Percentiles rank a stretch among this genome's conserved stretches.
phyloP scores from a whole-genome alignment of 2,888 invertebrate species.

The Homarus gammarus region DNA sequence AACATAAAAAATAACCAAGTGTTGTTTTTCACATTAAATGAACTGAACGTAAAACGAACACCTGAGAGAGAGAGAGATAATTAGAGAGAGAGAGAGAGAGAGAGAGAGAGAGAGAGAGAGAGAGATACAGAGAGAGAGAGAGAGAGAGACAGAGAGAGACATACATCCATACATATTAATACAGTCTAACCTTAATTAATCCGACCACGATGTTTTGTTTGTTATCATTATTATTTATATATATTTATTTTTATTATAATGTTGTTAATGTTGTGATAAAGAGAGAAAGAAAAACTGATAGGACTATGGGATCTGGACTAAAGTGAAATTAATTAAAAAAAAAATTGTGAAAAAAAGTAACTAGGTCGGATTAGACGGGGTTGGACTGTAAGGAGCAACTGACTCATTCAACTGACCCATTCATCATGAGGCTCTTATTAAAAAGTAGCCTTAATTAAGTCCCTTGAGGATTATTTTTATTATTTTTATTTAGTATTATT shows the following conservation, averaged over 20 bases:
- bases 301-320: too few relatives aligned
- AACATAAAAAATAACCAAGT: too few relatives aligned
- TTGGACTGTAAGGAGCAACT: constrained; percentile 53
- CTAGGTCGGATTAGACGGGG: constrained; percentile 66
- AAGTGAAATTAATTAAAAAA: constrained; percentile 15
- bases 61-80: background rate
- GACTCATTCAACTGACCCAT: constrained; percentile 30
- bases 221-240: background rate
- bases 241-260: background rate
- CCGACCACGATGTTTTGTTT: constrained; percentile 65
- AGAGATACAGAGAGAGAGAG: too few relatives aligned
- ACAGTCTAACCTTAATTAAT: constrained; percentile 71
- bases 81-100: too few relatives aligned
- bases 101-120: too few relatives aligned
- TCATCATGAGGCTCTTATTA: background rate
- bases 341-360: constrained; percentile 34
- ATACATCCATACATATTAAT: constrained; percentile 20
- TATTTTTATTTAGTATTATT: too few relatives aligned
- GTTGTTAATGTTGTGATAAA: too few relatives aligned
- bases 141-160: too few relatives aligned
- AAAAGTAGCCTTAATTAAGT: too few relatives aligned
- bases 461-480: too few relatives aligned
- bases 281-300: too few relatives aligned
- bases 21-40: too few relatives aligned
- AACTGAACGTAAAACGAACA: background rate